Evolutionary conservation across 2,888 invertebrate genomes (phyloP).

Genomic region (Dexiosoma caninum): DNA sequence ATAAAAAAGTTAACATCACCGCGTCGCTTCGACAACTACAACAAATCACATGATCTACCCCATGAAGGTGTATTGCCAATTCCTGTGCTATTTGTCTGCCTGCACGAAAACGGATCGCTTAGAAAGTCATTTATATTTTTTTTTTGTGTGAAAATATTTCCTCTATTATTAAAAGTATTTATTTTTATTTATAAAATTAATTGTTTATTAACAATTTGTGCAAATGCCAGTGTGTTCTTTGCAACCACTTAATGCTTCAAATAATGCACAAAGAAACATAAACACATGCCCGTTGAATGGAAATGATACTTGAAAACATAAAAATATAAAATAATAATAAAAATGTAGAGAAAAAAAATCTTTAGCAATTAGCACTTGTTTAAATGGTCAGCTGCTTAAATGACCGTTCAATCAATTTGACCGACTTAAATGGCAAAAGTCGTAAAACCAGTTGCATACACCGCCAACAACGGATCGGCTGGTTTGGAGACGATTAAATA

Average conservation of each 20-base stretch:
- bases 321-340: conserved; percentile 24
- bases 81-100: too few relatives aligned
- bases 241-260: conserved; percentile 21
- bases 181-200: neutral
- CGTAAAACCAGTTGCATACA: conserved; percentile 63
- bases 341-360: conserved; percentile 34
- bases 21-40: too few relatives aligned
- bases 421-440: conserved; percentile 68
- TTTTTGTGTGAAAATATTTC: neutral
- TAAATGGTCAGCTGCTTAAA: conserved; percentile 61
- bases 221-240: conserved; percentile 5
- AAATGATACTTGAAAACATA: too few relatives aligned
- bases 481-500: neutral
- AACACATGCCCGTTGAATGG: neutral
- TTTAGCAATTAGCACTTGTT: conserved; percentile 61
- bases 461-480: conserved; percentile 12
- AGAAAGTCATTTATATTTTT: neutral
- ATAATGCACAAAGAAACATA: conserved; percentile 26
- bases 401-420: conserved; percentile 65
- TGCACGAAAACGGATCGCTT: too few relatives aligned
- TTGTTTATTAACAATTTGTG: conserved; percentile 24
- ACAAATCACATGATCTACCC: too few relatives aligned
- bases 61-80: too few relatives aligned
- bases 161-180: neutral
- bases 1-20: too few relatives aligned